Percentiles rank a stretch among this genome's conserved stretches.
These are phyloP conservation scores for Poecilia velifera DNA, from an alignment of 2,797 vertebrate species.

Conservation along the genomic window DNA sequence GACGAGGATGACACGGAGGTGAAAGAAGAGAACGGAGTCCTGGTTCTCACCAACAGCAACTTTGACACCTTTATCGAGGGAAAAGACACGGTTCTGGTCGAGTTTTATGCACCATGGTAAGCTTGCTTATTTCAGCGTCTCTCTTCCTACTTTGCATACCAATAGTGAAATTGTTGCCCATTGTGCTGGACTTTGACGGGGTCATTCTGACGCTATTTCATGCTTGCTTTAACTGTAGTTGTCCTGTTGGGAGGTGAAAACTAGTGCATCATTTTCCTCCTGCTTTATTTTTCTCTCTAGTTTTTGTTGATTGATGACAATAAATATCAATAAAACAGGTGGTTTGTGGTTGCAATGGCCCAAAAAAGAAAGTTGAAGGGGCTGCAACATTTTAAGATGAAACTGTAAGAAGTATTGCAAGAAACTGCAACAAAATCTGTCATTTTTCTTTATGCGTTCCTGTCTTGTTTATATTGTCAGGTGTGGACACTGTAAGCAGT, in stretches of 20 bases:
- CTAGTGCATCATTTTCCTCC: background rate
- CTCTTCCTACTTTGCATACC: background rate
- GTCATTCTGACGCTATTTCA: background rate
- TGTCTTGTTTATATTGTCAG: slow-evolving; percentile 62
- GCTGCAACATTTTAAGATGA: background rate
- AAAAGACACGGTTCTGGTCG: slow-evolving; percentile 92
- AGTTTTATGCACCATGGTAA: slow-evolving; percentile 97
- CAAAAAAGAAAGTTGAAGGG: background rate
- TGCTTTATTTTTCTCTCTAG: background rate
- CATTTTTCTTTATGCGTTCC: background rate
- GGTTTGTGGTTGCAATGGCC: background rate
- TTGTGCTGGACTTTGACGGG: background rate
- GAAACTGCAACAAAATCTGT: background rate
- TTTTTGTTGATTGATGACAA: background rate
- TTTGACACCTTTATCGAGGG: slow-evolving; percentile 91
- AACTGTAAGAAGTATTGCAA: background rate
- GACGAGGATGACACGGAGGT: slow-evolving; percentile 85
- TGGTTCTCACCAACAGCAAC: slow-evolving; percentile 88
- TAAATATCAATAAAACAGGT: background rate
- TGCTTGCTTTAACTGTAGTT: background rate
- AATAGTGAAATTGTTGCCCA: background rate
- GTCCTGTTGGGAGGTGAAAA: background rate
- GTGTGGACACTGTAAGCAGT: slow-evolving; percentile 98
- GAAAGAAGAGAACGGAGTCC: slow-evolving; percentile 93
- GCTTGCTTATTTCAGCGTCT: slow-evolving; percentile 28